A percentile compares a stretch with the other conserved stretches of the same genome.
phyloP scores from a whole-genome alignment of 2,888 invertebrate genomes.

The Ernsta delagoae region DNA sequence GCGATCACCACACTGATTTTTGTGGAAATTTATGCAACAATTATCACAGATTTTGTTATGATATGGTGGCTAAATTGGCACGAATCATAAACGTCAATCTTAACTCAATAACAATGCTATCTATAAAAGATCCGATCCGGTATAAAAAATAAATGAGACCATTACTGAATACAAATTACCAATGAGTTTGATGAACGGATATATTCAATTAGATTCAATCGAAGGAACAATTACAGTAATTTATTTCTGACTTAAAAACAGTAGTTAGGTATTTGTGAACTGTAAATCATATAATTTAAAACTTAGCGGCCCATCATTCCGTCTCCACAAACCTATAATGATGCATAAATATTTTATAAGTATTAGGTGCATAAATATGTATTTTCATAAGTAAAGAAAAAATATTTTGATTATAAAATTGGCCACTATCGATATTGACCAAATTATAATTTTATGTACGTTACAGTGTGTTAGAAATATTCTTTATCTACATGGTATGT shows the following conservation, averaged over 20 bases:
- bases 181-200: constrained; percentile 9
- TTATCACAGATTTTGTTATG: not conserved
- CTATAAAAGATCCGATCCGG: no score
- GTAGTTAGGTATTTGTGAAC: no score
- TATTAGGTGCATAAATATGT: no score
- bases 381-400: no score
- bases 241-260: constrained; percentile 1
- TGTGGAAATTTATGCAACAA: not conserved
- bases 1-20: not conserved
- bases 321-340: no score
- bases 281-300: not conserved
- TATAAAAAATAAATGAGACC: constrained; percentile 8
- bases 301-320: no score
- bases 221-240: constrained; percentile 1
- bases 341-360: no score
- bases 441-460: no score
- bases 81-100: not conserved
- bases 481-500: not conserved
- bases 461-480: not conserved
- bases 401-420: no score
- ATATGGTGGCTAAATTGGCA: not conserved
- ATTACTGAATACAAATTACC: constrained; percentile 9
- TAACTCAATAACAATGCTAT: not conserved
- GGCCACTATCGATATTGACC: no score
- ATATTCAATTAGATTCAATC: constrained; percentile 21